Percentiles rank a stretch among this genome's conserved stretches.
Conservation (phyloP, 23 tunicate species). For the Styela plicata region DNA sequence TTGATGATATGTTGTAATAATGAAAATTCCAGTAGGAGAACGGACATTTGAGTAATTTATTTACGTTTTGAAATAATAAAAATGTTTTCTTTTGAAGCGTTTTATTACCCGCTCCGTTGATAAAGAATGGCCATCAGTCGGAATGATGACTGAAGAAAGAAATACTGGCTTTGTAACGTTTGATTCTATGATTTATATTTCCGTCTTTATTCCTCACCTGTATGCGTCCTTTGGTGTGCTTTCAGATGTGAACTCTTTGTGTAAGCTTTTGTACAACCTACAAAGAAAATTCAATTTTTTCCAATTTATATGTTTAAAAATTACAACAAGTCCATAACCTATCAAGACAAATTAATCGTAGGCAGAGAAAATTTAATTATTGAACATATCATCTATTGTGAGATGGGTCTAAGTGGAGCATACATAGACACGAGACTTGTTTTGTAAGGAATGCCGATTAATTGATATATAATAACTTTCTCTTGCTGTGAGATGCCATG, state of each 20-base stretch:
- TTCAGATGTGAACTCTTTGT: constrained; percentile 94
- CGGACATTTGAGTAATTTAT: neutral
- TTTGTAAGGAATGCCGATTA: too few relatives aligned
- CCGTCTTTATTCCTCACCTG: constrained; percentile 37
- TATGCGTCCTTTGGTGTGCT: constrained; percentile 97
- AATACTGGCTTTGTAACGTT: neutral
- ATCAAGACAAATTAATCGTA: neutral
- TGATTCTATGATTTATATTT: neutral
- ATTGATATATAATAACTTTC: too few relatives aligned
- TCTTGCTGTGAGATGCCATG: too few relatives aligned
- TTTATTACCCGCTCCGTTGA: constrained; percentile 3
- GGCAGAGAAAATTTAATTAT: neutral
- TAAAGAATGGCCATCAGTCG: neutral
- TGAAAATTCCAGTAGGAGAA: neutral
- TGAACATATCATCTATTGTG: neutral
- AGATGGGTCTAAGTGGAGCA: neutral
- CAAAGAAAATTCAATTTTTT: neutral
- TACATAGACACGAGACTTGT: too few relatives aligned
- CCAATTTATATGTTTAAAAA: neutral
- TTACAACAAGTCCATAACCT: neutral
- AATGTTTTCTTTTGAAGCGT: constrained; percentile 4
- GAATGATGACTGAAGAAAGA: neutral
- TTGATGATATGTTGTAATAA: too few relatives aligned
- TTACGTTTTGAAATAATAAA: constrained; percentile 1
- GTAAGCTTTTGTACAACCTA: constrained; percentile 96